Base-by-base conservation (phyloP, 2,797 vertebrate species). In the Heteromormyrus szaboi region DNA sequence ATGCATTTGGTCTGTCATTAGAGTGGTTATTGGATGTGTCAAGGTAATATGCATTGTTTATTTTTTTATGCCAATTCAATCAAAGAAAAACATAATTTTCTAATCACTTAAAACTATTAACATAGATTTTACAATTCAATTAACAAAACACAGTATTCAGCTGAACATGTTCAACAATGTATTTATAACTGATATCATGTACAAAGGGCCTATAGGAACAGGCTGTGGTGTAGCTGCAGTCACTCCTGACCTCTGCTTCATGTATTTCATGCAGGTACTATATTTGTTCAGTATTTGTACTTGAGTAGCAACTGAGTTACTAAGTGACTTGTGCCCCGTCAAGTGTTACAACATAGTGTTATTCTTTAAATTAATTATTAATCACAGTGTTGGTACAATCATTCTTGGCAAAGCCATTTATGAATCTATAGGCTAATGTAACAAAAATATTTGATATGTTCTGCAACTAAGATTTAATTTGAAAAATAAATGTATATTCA, bases 41-140 rank as follows among this genome's bases (percentile, higher is more conserved):
- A 89, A n/a, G 33, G 76, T 83, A 89, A 89, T 56, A 76, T 72
- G 14, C 56, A 85, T 48, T 51, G 84, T 84, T 48, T 85, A 85
- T 85, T 85, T 85, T 85, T 85, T 53, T 54, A 53, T 11, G 48
- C 3, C 46, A 53, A 37, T 85, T 85, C 25, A 50, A 33, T 33
- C 17, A 85, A 85, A 85, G 22, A 25, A 85, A 50, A 44, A 25
- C 44, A 85, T 33, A 12, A 62, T 33, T 59, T 85, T 41, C 17
- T 33, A 83, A 44, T 22, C 76, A 88, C 29, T 22, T 84, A 62
- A 51, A 83, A 33, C 12, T 5, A 29, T 37, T 25, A 29, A 59
- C 22, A 46, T 46, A 88, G 79, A 62, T 44, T 25, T 53, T 85
- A 53, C 12, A n/a, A 29, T 53, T 29, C 17, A 53, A 37, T 54